Conservation (phyloP, 1,140 invertebrate genomes). For the Hestina assimilis region DNA sequence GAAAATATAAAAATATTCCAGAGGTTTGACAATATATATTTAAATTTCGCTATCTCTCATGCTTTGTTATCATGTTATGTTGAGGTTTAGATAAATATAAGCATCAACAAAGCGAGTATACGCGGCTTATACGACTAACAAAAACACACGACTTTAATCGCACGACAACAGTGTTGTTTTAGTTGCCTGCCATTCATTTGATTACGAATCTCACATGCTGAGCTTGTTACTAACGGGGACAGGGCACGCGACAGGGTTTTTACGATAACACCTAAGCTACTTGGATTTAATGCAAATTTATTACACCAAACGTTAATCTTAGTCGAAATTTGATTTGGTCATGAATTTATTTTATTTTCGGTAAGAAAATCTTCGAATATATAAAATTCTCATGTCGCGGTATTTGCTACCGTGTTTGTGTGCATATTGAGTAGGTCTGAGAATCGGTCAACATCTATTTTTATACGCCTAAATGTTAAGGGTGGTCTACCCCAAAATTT, state of each 20-base stretch:
- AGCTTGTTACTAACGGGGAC: slow-evolving; percentile 15
- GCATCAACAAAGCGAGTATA: not conserved
- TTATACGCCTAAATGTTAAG: too few species aligned
- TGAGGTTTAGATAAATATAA: not conserved
- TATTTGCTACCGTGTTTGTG: too few species aligned
- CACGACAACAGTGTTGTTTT: slow-evolving; percentile 1
- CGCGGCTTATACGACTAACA: not conserved
- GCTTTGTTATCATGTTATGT: not conserved
- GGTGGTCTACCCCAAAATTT: too few species aligned
- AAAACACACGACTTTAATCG: slow-evolving; percentile 9
- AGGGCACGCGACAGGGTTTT: slow-evolving; percentile 12
- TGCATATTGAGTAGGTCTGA: too few species aligned
- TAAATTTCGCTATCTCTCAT: not conserved
- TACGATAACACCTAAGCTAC: slow-evolving; percentile 7
- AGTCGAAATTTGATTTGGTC: too few species aligned
- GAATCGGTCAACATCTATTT: too few species aligned
- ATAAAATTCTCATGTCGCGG: too few species aligned
- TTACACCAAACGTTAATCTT: not conserved
- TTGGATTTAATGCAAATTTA: not conserved
- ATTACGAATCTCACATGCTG: slow-evolving; percentile 12
- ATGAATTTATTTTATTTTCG: not conserved
- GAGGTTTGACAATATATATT: too few species aligned
- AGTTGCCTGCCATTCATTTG: slow-evolving; percentile 16
- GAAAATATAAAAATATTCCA: too few species aligned
- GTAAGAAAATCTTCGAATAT: too few species aligned